phyloP scores from a whole-genome alignment of 2,797 vertebrate genomes.

The Tolypeutes matacus region DNA sequence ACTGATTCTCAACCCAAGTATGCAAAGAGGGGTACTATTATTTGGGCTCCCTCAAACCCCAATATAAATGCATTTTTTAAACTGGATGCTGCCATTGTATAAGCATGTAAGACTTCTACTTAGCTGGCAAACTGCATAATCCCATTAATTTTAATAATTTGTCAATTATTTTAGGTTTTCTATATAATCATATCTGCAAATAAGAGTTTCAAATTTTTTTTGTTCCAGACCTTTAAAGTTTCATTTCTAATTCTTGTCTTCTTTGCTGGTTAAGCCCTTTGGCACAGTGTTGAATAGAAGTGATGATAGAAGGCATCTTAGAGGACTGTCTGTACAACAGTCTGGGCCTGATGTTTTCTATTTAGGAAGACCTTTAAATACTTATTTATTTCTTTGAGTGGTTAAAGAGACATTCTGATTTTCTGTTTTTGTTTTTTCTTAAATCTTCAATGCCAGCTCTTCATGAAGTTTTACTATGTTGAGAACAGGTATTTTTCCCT shows the following conservation, averaged over 20 bases:
- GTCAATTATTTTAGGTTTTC: constrained; percentile 4
- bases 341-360: neutral
- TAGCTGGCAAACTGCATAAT: constrained; percentile 6
- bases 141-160: constrained; percentile 49
- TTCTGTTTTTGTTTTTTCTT: constrained; percentile 20
- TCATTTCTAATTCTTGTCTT: constrained; percentile 28
- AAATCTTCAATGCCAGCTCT: neutral
- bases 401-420: neutral
- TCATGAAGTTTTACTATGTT: neutral
- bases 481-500: neutral
- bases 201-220: neutral
- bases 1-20: neutral
- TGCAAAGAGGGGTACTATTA: neutral
- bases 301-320: neutral
- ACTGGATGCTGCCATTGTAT: neutral
- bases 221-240: neutral
- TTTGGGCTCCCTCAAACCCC: constrained; percentile 8
- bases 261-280: neutral
- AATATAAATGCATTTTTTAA: constrained; percentile 33
- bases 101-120: neutral
- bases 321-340: neutral
- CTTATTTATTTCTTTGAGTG: constrained; percentile 54
- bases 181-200: constrained; percentile 1
- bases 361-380: constrained; percentile 53
- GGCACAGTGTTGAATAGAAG: constrained; percentile 26